These are phyloP conservation scores for Hypanus sabinus DNA, from an alignment of 2,113 vertebrate species.

Conservation along the genomic window DNA sequence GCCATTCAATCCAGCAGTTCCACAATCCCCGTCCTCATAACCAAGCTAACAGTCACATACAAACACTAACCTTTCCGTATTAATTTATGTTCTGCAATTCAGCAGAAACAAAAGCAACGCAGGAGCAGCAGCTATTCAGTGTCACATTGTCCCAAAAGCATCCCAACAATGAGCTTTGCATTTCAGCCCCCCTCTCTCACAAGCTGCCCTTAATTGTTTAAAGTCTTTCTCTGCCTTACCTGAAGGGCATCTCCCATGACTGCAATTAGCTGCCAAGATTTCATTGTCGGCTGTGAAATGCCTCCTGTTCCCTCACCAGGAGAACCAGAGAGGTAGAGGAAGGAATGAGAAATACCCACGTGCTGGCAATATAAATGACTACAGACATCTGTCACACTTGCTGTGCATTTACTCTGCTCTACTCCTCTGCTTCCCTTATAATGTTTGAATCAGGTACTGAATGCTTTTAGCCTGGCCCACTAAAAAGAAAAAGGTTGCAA, in stretches of 20 bases:
- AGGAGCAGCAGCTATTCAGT: constrained; percentile 45
- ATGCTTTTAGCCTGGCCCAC: constrained; percentile 18
- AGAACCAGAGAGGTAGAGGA: constrained; percentile 47
- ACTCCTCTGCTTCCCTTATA: constrained; percentile 40
- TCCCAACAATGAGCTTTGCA: constrained; percentile 44
- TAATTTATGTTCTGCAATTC: constrained; percentile 40
- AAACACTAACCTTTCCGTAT: constrained; percentile 45
- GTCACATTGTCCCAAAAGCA: constrained; percentile 49
- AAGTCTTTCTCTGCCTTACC: constrained; percentile 53
- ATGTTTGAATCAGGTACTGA: constrained; percentile 45
- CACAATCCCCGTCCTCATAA: constrained; percentile 41
- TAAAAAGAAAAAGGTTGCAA: constrained; percentile 33
- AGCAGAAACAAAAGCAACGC: constrained; percentile 40
- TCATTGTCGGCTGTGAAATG: constrained; percentile 59
- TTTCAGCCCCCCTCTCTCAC: constrained; percentile 35
- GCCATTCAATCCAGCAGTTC: not conserved
- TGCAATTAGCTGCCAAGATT: constrained; percentile 65
- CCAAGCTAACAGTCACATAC: constrained; percentile 44
- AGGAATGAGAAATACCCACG: constrained; percentile 53
- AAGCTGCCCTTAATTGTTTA: constrained; percentile 42
- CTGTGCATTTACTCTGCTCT: constrained; percentile 41
- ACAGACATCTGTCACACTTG: constrained; percentile 47
- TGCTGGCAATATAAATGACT: constrained; percentile 62
- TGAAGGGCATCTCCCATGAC: constrained; percentile 71
- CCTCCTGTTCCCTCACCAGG: constrained; percentile 48